These are phyloP conservation scores for Ranitomeya variabilis DNA, from an alignment of 2,113 vertebrate species.

Conservation along the genomic window DNA sequence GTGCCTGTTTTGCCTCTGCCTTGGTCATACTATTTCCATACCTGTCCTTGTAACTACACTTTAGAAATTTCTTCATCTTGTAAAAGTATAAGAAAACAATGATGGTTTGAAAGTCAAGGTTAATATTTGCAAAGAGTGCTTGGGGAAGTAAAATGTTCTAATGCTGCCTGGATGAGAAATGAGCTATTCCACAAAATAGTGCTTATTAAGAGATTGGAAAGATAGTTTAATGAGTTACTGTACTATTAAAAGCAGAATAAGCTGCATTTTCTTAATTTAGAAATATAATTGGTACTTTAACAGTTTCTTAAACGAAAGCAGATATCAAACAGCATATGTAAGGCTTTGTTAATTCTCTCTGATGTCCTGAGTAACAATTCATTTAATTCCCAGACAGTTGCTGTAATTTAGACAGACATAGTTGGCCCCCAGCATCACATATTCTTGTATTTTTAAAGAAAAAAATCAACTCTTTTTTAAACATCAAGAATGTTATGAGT, in stretches of 20 bases:
- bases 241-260: slow-evolving; percentile 18
- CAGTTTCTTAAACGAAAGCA: slow-evolving; percentile 19
- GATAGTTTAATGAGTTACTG: slow-evolving; percentile 21
- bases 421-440: not conserved
- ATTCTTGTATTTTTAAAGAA: not conserved
- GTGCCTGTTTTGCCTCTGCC: not conserved
- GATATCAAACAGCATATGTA: slow-evolving; percentile 37
- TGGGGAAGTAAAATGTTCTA: slow-evolving; percentile 4
- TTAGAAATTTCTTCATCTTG: not conserved
- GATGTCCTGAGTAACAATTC: slow-evolving; percentile 63
- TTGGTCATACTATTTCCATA: not conserved
- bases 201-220: slow-evolving; percentile 19
- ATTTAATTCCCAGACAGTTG: slow-evolving; percentile 41
- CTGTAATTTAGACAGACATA: slow-evolving; percentile 5
- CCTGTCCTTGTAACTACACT: not conserved
- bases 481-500: not conserved
- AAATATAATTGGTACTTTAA: slow-evolving; percentile 34
- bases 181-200: slow-evolving; percentile 12
- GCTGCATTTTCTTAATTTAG: slow-evolving; percentile 31
- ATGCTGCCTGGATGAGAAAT: not conserved
- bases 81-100: not conserved
- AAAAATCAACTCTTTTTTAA: not conserved
- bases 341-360: slow-evolving; percentile 61
- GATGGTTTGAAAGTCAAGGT: not conserved
- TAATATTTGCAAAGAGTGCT: not conserved